phyloP scores from a whole-genome alignment of 2,797 vertebrate species.

The Lates japonicus region DNA sequence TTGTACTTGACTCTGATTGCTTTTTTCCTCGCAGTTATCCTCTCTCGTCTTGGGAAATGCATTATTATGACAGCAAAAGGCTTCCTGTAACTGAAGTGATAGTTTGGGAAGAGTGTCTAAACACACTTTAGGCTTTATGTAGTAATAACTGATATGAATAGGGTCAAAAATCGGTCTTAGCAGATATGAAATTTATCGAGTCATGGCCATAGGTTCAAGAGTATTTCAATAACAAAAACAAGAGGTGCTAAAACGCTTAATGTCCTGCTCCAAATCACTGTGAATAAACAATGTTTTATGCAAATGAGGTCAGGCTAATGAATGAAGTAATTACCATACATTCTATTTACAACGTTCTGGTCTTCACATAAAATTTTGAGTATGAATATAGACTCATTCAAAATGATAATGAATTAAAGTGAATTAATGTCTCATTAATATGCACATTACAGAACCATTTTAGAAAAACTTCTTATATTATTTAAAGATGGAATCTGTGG shows the following conservation, averaged over 20 bases:
- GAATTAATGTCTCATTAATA: neutral
- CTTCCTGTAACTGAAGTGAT: conserved; percentile 14
- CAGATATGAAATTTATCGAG: neutral
- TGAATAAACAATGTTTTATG: conserved; percentile 29
- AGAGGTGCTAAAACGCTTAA: conserved; percentile 29
- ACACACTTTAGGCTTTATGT: conserved; percentile 16
- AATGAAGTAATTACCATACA: conserved; percentile 33
- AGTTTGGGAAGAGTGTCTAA: conserved; percentile 10
- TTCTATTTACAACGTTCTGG: conserved; percentile 12
- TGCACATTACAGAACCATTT: neutral
- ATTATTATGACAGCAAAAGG: conserved; percentile 38
- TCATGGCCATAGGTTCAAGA: conserved; percentile 3
- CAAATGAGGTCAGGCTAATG: conserved; percentile 29
- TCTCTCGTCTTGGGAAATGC: conserved; percentile 35
- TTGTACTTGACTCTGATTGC: conserved; percentile 61
- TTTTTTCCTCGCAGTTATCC: conserved; percentile 35
- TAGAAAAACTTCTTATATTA: neutral
- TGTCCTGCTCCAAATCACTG: conserved; percentile 1
- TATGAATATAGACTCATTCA: conserved; percentile 10
- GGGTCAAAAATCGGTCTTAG: neutral
- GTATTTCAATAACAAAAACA: conserved; percentile 45
- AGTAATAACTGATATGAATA: neutral
- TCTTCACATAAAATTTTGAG: conserved; percentile 5
- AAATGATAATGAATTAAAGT: neutral
- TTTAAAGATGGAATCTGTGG: neutral